phyloP scores from a whole-genome alignment of 1,140 invertebrate genomes.

The Drosophila miranda region DNA sequence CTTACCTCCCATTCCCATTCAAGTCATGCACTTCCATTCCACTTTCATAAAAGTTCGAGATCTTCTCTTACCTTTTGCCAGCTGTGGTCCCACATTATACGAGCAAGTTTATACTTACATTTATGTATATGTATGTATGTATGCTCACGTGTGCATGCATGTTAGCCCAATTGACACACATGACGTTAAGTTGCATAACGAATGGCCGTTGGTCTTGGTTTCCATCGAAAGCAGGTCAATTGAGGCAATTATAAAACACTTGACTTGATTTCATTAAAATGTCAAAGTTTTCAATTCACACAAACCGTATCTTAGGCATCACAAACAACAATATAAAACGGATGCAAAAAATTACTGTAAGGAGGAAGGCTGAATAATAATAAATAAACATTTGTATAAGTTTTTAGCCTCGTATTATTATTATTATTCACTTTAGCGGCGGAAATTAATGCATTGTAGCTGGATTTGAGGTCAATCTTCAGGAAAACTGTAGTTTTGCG shows the following conservation, averaged over 20 bases:
- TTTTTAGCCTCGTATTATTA: background rate
- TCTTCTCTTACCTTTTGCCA: background rate
- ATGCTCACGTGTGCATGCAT: too few relatives aligned
- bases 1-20: too few relatives aligned
- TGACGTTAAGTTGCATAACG: background rate
- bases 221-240: constrained; percentile 20
- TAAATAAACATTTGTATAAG: background rate
- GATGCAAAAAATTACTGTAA: background rate
- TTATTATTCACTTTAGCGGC: too few relatives aligned
- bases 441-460: too few relatives aligned
- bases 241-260: background rate
- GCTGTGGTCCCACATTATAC: background rate
- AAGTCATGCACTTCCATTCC: too few relatives aligned
- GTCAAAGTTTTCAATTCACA: background rate
- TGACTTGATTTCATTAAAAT: constrained; percentile 3
- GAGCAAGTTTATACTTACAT: background rate
- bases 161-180: background rate
- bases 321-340: too few relatives aligned
- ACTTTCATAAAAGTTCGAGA: too few relatives aligned
- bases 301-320: too few relatives aligned
- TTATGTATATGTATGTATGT: too few relatives aligned
- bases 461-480: too few relatives aligned
- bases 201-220: background rate
- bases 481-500: too few relatives aligned
- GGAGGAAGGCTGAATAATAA: background rate